Evolutionary conservation across 2,113 vertebrate species (phyloP), one percentile per base, ranked within the genome.

Genomic region (Abramis brama): DNA sequence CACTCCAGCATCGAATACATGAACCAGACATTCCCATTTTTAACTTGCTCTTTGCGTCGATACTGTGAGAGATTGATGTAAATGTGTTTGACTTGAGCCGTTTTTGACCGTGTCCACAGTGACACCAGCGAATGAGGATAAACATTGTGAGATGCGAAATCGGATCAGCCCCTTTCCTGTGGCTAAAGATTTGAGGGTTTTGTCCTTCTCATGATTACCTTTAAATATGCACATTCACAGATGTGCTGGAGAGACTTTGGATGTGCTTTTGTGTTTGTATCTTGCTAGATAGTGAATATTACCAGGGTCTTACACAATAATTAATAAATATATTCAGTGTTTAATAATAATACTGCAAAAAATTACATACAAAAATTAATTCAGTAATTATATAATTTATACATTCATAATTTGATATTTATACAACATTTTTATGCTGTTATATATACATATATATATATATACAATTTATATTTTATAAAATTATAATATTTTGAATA

Each of bases 61-160:
- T 4, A 39, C 9, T 60, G 11, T 60, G 55, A 55, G 33, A 39
- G 30, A 45, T 25, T 74, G 5, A 25, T 43, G 55, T 39, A 39
- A 79, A 60, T 79, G 55, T 79, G 55, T 79, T 79, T 79, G 52
- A 79, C 77, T 43, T 60, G 19, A 79, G 33, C 77, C 11, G 55
- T 15, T 75, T 75, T 47, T 17, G n/a, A 74, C 71, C 39, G 2
- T 45, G 39, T 74, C 39, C 43, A 45, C 71, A 15, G 43, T 47
- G 39, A 47, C n/a, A 15, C 12, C 43, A 8, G 6, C n/a, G 33
- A 25, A 33, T 79, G 30, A 12, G 23, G 55, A 59, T 79, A 59
- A 79, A 79, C 75, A 13, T 2, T 55, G 74, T 55, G 74, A 30
- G 15, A 0, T 11, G n/a, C 43, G 43, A 43, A 47, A 75, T 59